phyloP scores from a whole-genome alignment of 2,888 invertebrate species.

The Ornithoptera alexandrae region DNA sequence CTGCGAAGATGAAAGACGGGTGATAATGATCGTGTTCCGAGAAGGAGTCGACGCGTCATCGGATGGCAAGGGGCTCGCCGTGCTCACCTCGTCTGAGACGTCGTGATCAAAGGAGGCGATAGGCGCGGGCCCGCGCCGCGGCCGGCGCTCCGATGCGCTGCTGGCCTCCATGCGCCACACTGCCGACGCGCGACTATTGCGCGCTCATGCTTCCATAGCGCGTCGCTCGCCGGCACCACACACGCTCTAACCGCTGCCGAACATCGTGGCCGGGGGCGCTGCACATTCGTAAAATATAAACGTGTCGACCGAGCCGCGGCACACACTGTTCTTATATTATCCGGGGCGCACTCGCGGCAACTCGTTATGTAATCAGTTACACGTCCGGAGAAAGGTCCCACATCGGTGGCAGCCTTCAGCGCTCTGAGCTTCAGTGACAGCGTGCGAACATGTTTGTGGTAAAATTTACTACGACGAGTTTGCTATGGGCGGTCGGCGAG shows the following conservation, averaged over 20 bases:
- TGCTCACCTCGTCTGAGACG: constrained; percentile 86
- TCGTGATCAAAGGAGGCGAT: constrained; percentile 95
- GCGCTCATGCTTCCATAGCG: constrained; percentile 16
- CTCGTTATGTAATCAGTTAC: constrained; percentile 18
- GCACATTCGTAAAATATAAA: constrained; percentile 27
- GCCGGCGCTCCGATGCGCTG: constrained; percentile 76
- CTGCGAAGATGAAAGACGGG: constrained; percentile 48
- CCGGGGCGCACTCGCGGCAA: constrained; percentile 1
- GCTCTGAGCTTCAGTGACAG: not conserved
- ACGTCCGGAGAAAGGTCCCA: not conserved
- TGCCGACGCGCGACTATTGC: constrained; percentile 32
- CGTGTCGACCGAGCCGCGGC: constrained; percentile 12
- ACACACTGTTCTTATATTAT: constrained; percentile 3
- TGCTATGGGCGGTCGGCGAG: constrained; percentile 10
- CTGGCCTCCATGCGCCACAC: constrained; percentile 45
- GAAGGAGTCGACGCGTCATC: not conserved
- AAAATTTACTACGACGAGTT: not conserved
- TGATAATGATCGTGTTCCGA: constrained; percentile 3
- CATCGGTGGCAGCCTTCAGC: not conserved
- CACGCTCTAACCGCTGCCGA: not conserved
- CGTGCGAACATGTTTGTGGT: not conserved
- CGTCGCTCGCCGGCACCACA: constrained; percentile 11
- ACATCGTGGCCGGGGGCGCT: constrained; percentile 8
- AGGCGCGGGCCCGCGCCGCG: constrained; percentile 94
- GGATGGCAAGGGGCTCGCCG: not conserved